Base-by-base conservation (phyloP, 2,113 vertebrate species). In the Antechinus stuartii region DNA sequence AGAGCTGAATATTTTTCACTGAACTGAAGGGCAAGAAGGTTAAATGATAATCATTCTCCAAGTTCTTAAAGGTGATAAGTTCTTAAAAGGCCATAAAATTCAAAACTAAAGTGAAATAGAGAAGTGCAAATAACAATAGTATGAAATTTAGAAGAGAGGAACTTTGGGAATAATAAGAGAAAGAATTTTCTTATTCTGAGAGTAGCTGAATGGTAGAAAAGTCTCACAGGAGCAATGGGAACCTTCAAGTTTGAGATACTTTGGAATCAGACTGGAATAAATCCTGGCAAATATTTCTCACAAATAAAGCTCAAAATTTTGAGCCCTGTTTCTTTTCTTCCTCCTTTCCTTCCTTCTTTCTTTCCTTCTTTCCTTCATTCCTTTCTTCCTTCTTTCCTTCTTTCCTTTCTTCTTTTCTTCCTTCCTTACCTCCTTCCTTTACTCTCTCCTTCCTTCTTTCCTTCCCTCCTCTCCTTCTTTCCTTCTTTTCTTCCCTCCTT, bases 141-240 rank as follows among this genome's bases (percentile, higher is more conserved):
- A 95, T 91, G 52, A 91, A 90, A 96, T 93, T 96, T 25, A 91
- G 68, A 23, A 52, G 56, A 92, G 89, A 50, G 46, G 50, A 93
- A 96, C 91, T 90, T 93, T 55, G 96, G 95, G 95, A 93, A 94
- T 94, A 95, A 94, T 95, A 96, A 96, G 91, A 90, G 54, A 84
- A 84, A 96, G 95, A 95, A 94, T 91, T 94, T 96, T 42, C 96
- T 94, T 54, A 94, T 42, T 93, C 49, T 92, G 89, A 91, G 92
- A 94, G 95, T 90, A 91, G 61, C 68, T 94, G 49, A 42, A 93
- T 92, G 90, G 96, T 92, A 91, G 95, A 97, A 93, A 68, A 55
- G 93, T 93, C 94, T 92, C 91, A 35, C 54, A 90, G 92, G 94
- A 90, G 92, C 8, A 42, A 8, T 61, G 52, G 93, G 49, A 96